Evolutionary conservation across 92 coral and sea anemone genomes (phyloP), one percentile per base, ranked within the genome.

Genomic region (Paragorgia papillata): DNA sequence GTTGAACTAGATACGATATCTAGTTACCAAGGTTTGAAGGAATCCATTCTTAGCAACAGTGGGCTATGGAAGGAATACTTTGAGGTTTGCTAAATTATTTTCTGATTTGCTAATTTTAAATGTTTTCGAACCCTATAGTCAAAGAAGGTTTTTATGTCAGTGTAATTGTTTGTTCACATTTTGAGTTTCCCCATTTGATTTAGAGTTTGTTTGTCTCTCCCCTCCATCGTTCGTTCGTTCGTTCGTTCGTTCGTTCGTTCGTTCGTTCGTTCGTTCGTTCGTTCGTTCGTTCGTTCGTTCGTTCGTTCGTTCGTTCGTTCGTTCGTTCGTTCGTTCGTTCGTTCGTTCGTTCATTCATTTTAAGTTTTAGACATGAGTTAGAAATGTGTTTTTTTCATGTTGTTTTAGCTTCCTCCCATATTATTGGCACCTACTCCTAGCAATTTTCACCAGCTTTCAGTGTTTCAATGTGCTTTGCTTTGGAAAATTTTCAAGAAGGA

Each of bases 21-120:
- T 17, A 84, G 74, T 33, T 89, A 87, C 74, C 69, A 63, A 19
- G 82, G 74, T 60, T 80, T 95, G 15, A 89, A 83, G 53, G 85
- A 79, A 53, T 85, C 89, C 6, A 76, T 95, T 21, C 69, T 53
- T 14, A 81, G 83, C 32, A 79, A 74, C 49, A 80, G 90, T 14
- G 80, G 78, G 13, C 89, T 89, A 80, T 95, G 99, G 99, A 83
- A 73, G 46, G 99, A 95, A 66, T 95, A 95, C 76, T 95, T 91
- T 58, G 79, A 82, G 71, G 99, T 95, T 78, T 31, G 20, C 5
- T 66, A 41, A 1, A 43, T 33, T 26, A 7, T 58, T 9, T 58
- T 0, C 2, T 3, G 33, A 27, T 26, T 21, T 3, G 64, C 64
- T 55, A 37, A 12, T n/a, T n/a, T n/a, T n/a, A n/a, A n/a, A n/a